These are phyloP conservation scores for Scaptomyza caliginosa DNA, from an alignment of 2,888 invertebrate genomes.

Conservation along the genomic window DNA sequence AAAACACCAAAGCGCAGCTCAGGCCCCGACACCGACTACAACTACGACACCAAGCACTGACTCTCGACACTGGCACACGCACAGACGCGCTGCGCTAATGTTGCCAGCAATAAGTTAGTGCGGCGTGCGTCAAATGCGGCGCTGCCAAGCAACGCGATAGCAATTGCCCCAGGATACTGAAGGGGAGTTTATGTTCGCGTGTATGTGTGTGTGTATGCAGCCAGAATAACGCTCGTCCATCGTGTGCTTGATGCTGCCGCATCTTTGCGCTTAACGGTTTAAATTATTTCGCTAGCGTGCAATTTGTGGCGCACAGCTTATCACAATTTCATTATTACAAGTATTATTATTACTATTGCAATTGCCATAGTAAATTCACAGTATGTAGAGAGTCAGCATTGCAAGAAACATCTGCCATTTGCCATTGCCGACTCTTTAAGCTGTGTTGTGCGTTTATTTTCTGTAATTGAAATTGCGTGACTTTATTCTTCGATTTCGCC, in stretches of 20 bases:
- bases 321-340: slow-evolving; percentile 76
- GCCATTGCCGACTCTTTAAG: slow-evolving; percentile 25
- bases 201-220: slow-evolving; percentile 25
- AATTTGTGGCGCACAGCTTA: slow-evolving; percentile 77
- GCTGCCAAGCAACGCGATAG: slow-evolving; percentile 42
- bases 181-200: not conserved
- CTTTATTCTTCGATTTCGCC: slow-evolving; percentile 73
- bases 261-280: slow-evolving; percentile 67
- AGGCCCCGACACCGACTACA: slow-evolving; percentile 38
- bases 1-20: slow-evolving; percentile 67
- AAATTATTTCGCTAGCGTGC: slow-evolving; percentile 73
- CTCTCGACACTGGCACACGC: slow-evolving; percentile 14
- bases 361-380: slow-evolving; percentile 38
- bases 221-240: slow-evolving; percentile 60
- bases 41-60: slow-evolving; percentile 7
- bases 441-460: slow-evolving; percentile 49
- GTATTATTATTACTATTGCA: slow-evolving; percentile 58
- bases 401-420: slow-evolving; percentile 19
- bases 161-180: slow-evolving; percentile 17
- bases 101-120: slow-evolving; percentile 65
- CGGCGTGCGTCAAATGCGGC: slow-evolving; percentile 67
- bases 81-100: slow-evolving; percentile 61
- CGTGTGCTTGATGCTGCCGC: slow-evolving; percentile 44
- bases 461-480: slow-evolving; percentile 78
- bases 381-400: slow-evolving; percentile 22